Evolutionary conservation across 2,113 vertebrate genomes (phyloP), one percentile per base, ranked within the genome.

Genomic region (Pao palembangensis): DNA sequence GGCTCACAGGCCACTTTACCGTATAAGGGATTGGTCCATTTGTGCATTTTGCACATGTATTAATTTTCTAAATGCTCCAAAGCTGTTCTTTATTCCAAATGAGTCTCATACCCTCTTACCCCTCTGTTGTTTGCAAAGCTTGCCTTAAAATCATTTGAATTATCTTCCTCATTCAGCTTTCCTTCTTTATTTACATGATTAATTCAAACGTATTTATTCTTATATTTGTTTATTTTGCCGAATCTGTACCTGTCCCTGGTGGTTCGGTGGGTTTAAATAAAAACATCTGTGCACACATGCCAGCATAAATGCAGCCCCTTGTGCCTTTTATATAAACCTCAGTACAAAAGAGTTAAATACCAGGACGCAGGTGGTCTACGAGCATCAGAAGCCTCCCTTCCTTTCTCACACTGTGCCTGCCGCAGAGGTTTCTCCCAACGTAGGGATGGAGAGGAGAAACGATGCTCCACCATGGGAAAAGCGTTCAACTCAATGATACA

Each of bases 281-380:
- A 25, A 67, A 57, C 42, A 63, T 46, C 18, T 31, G 19, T 57
- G 63, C 52, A 53, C 16, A 51, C 71, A 57, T 58, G 48, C 58
- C 42, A 17, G 38, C 47, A 78, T 55, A 66, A 55, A 34, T 41
- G 34, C 13, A 42, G 38, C 49, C 70, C 56, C 62, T 69, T 50
- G 65, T 75, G 55, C 58, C 50, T 52, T 83, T 74, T 69, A 62
- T 63, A 75, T 67, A 58, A 75, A 74, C 55, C 21, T 57, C 46
- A 46, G 69, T 52, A 69, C 62, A 80, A 80, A 87, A 70, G 49
- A 76, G 52, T 70, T 71, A 76, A 82, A 85, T 78, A 75, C 58
- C 47, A 78, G 51, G 69, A 57, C 67, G 62, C 55, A 71, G 73
- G 67, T 79, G 78, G 64, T 54, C 71, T 38, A 52, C 11, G 54